Percentiles rank a stretch among this genome's conserved stretches.
Conservation (phyloP, 2,888 invertebrate genomes). For the Neoitamus cyanurus region DNA sequence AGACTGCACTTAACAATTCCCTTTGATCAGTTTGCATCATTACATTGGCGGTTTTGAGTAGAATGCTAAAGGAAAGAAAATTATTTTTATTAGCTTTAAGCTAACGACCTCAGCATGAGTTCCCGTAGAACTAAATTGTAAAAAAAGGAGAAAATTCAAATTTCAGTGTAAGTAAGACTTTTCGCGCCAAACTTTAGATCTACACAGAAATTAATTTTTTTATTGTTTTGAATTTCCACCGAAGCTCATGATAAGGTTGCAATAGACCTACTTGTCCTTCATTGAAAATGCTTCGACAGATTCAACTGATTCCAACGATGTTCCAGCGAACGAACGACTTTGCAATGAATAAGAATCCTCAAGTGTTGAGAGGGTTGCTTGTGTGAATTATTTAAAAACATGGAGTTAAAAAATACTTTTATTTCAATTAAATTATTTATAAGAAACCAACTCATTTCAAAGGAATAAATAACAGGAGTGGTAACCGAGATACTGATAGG, state of each 20-base stretch:
- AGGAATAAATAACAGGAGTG: constrained; percentile 43
- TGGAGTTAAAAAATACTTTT: constrained; percentile 21
- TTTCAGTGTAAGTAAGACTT: neutral
- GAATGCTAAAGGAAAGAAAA: constrained; percentile 5
- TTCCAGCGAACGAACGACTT: constrained; percentile 66
- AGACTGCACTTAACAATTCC: constrained; percentile 15
- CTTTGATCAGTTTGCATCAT: constrained; percentile 32
- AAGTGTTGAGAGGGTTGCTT: constrained; percentile 66
- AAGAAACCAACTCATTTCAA: constrained; percentile 48
- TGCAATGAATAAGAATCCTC: constrained; percentile 66
- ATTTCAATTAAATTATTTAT: constrained; percentile 37
- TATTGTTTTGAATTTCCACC: no score
- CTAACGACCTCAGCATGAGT: no score
- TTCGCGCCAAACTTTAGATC: no score
- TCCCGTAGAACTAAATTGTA: no score
- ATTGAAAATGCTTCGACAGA: constrained; percentile 65
- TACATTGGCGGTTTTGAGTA: constrained; percentile 20
- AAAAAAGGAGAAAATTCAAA: neutral
- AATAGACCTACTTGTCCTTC: constrained; percentile 62
- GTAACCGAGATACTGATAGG: constrained; percentile 26
- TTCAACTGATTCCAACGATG: constrained; percentile 65
- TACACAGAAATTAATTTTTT: no score
- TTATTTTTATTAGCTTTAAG: neutral
- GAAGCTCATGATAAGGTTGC: neutral
- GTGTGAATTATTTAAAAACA: constrained; percentile 47